Evolutionary conservation across 2,113 vertebrate genomes (phyloP).

Genomic region (Hyperopisus bebe): DNA sequence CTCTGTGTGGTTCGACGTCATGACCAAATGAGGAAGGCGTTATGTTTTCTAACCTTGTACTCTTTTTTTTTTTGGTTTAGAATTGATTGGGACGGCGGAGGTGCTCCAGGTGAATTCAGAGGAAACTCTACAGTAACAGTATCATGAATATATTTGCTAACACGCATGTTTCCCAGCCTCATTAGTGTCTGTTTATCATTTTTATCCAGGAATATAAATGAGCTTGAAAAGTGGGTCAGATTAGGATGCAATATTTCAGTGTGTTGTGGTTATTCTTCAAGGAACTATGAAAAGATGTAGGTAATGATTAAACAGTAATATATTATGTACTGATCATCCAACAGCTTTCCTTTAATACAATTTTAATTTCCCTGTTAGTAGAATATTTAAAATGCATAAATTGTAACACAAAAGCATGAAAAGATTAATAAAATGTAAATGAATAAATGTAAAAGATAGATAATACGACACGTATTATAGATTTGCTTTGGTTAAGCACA

Average conservation of each 20-base stretch:
- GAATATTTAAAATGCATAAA: background rate
- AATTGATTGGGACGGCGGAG: constrained; percentile 52
- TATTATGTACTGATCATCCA: background rate
- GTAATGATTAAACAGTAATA: background rate
- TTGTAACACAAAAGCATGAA: background rate
- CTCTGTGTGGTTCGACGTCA: background rate
- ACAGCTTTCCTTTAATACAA: background rate
- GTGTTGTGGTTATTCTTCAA: background rate
- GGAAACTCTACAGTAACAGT: background rate
- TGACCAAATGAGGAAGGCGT: background rate
- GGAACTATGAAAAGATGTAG: background rate
- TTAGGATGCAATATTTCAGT: background rate
- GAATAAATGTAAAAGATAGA: background rate
- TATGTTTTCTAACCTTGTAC: background rate
- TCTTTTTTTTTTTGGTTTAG: constrained; percentile 33
- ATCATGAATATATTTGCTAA: background rate
- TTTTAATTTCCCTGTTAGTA: background rate
- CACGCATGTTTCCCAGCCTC: background rate
- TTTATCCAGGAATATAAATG: background rate
- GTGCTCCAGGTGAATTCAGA: constrained; percentile 47
- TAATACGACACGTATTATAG: background rate
- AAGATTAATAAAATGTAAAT: background rate
- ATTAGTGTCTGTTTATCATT: background rate
- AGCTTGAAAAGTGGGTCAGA: background rate
- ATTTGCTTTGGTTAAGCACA: background rate